A percentile compares a stretch with the other conserved stretches of the same genome.
Conservation (phyloP, 2,113 vertebrate species). For the Mormyrus iriodes region DNA sequence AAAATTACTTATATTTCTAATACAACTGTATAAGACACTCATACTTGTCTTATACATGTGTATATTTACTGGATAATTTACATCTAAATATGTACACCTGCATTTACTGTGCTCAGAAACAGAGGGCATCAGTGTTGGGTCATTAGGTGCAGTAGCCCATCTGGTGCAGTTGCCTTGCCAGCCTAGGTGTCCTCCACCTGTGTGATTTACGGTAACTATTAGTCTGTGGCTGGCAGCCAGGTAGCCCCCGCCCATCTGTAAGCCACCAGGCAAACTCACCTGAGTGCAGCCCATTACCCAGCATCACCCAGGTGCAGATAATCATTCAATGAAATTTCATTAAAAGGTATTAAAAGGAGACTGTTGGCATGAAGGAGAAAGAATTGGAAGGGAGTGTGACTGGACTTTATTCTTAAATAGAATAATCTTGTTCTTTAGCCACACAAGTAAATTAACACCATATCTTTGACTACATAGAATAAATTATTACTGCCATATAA, state of each 20-base stretch:
- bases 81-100: not conserved
- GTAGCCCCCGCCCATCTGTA: not conserved
- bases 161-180: not conserved
- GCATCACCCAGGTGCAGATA: not conserved
- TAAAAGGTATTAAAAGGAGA: not conserved
- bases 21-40: not conserved
- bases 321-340: not conserved
- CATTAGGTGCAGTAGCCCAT: not conserved
- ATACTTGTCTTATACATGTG: not conserved
- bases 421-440: not conserved
- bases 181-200: not conserved
- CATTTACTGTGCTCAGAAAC: not conserved
- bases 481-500: not conserved
- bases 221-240: not conserved
- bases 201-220: constrained; percentile 8
- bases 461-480: not conserved
- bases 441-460: not conserved
- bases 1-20: not conserved
- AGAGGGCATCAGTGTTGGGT: not conserved
- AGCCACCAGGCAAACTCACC: not conserved
- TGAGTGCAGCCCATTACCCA: not conserved
- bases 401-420: not conserved
- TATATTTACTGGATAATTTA: not conserved
- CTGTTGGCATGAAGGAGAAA: not conserved
- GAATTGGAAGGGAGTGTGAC: not conserved